A percentile compares a stretch with the other conserved stretches of the same genome.
phyloP scores from a whole-genome alignment of 2,113 vertebrate genomes.

The Calyptomena viridis region DNA sequence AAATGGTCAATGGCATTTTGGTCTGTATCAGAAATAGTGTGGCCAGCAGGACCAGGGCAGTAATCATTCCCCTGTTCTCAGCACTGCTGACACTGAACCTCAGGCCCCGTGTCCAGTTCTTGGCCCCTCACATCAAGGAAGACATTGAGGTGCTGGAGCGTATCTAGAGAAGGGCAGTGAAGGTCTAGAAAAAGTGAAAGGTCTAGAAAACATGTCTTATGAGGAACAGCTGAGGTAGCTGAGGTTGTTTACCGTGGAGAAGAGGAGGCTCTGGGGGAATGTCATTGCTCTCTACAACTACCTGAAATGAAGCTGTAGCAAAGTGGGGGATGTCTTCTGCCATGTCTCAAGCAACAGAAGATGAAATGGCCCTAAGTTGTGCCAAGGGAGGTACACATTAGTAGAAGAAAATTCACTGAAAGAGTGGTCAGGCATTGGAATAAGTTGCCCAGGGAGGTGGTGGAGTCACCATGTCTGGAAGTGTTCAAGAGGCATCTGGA shows the following conservation, averaged over 20 bases:
- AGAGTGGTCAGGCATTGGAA: neutral
- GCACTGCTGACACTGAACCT: neutral
- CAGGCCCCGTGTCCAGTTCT: neutral
- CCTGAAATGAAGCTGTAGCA: neutral
- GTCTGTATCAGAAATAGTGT: neutral
- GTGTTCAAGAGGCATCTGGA: neutral
- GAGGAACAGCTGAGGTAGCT: neutral
- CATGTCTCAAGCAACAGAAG: neutral
- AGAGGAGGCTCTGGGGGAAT: neutral
- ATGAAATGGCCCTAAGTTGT: neutral
- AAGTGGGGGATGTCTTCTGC: neutral
- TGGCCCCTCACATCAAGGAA: neutral
- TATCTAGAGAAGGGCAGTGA: neutral
- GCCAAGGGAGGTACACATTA: neutral
- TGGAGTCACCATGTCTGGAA: neutral
- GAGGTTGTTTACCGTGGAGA: neutral
- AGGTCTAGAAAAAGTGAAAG: neutral
- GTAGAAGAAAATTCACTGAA: neutral
- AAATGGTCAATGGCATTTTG: neutral
- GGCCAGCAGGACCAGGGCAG: neutral
- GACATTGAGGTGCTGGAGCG: neutral
- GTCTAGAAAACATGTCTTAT: neutral
- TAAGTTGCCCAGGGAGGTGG: neutral
- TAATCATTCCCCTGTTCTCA: neutral
- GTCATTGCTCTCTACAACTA: neutral